phyloP scores from a whole-genome alignment of 2,113 vertebrate species.

The Brienomyrus longianalis region DNA sequence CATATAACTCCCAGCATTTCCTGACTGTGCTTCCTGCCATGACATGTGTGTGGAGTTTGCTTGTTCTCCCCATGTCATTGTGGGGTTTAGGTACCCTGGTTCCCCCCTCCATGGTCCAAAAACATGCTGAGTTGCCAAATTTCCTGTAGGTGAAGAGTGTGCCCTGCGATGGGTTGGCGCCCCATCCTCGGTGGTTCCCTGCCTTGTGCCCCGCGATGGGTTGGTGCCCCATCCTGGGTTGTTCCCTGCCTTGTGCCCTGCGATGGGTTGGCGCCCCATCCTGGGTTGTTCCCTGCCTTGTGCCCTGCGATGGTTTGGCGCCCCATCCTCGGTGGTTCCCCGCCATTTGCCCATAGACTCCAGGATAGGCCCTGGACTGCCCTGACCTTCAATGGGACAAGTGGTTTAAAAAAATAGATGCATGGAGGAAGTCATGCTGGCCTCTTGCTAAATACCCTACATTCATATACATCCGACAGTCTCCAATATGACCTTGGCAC shows the following conservation, averaged over 20 bases:
- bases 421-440: not conserved
- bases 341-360: not conserved
- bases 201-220: not conserved
- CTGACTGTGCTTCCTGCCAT: not conserved
- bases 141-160: not conserved
- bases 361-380: not conserved
- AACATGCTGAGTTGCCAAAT: not conserved
- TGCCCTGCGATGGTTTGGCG: not conserved
- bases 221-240: not conserved
- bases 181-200: not conserved
- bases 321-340: not conserved
- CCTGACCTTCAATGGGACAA: not conserved
- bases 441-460: not conserved
- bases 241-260: not conserved
- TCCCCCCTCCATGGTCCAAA: not conserved
- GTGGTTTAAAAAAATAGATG: not conserved
- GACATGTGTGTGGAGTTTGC: not conserved
- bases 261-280: not conserved
- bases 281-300: no score
- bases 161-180: not conserved
- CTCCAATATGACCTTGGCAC: not conserved
- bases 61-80: not conserved
- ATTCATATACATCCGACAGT: not conserved
- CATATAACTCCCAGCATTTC: not conserved
- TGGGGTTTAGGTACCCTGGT: not conserved